Evolutionary conservation across 23 tunicate species (phyloP), one percentile per base, ranked within the genome.

Genomic region (Ciona savignyi): DNA sequence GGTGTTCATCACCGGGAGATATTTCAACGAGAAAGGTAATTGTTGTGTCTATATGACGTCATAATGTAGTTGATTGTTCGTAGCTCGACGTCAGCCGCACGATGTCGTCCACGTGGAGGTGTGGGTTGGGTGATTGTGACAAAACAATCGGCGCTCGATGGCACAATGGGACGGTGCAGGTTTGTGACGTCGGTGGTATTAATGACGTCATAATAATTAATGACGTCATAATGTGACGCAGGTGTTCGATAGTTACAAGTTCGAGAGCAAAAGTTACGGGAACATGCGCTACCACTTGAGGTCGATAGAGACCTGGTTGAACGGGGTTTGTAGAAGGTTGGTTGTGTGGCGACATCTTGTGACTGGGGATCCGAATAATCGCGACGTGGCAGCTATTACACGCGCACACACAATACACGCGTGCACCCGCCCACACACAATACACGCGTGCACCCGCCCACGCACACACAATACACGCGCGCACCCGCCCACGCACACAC

Each of bases 121-220:
- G 1, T 86, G 93, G 93, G 61, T 74, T n/a, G 1, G 93, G 93
- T 19, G 93, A 86, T 32, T 83, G 93, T 3, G 27, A 29, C 15
- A 86, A 86, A 49, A 86, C 93, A 30, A 74, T 86, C 21, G 93
- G 85, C 0, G 93, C 93, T 11, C 80, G 93, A 3, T 86, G 93
- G 93, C 84, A 79, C 85, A 86, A 79, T 48, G 93, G 93, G 4
- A n/a, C 19, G 20, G 85, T 86, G 23, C 93, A 86, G 93, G 93
- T 86, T 23, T 26, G 27, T 29, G 22, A n/a, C n/a, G n/a, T n/a
- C n/a, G n/a, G n/a, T n/a, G n/a, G n/a, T n/a, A n/a, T n/a, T n/a
- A n/a, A n/a, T n/a, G n/a, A n/a, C n/a, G n/a, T n/a, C n/a, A n/a
- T n/a, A n/a, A n/a, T 42, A 42, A 42, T 6, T 42, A 42, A 42